Conservation (phyloP, 2,113 vertebrate species). For the Natator depressus region DNA sequence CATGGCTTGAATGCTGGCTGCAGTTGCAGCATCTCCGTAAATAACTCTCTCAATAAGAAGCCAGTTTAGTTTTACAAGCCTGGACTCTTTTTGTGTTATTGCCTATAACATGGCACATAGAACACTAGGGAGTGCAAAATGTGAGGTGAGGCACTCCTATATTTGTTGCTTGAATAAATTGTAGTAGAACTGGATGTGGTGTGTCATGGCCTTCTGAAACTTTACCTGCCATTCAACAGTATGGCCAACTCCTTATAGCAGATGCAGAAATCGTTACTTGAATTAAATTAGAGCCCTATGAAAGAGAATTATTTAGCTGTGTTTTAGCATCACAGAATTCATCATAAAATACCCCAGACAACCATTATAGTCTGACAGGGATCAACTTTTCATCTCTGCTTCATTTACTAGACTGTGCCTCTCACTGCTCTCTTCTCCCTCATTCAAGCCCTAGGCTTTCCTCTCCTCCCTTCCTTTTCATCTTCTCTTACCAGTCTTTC, state of each 20-base stretch:
- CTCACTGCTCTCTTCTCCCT: slow-evolving; percentile 46
- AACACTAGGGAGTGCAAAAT: background rate
- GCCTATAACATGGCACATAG: background rate
- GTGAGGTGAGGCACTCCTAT: slow-evolving; percentile 46
- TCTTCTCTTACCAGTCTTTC: slow-evolving; percentile 49
- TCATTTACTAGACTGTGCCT: slow-evolving; percentile 38
- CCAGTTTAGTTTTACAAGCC: background rate
- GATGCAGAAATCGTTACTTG: background rate
- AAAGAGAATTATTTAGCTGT: background rate
- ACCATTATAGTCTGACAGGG: background rate
- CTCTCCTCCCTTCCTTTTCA: slow-evolving; percentile 71
- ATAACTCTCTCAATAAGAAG: background rate
- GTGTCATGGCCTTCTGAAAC: slow-evolving; percentile 55
- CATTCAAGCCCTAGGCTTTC: slow-evolving; percentile 20
- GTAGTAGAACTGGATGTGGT: slow-evolving; percentile 31
- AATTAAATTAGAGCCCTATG: background rate
- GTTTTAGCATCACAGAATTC: background rate
- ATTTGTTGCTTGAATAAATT: slow-evolving; percentile 42
- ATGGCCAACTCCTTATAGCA: background rate
- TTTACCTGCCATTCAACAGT: slow-evolving; percentile 38
- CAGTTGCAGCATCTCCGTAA: background rate
- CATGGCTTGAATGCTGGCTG: background rate
- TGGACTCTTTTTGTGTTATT: background rate
- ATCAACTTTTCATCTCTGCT: slow-evolving; percentile 22
- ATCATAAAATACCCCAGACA: background rate